Base-by-base conservation (phyloP, 30 jellyfish, hydroid and myxozoan species). In the Aurelia aurita region DNA sequence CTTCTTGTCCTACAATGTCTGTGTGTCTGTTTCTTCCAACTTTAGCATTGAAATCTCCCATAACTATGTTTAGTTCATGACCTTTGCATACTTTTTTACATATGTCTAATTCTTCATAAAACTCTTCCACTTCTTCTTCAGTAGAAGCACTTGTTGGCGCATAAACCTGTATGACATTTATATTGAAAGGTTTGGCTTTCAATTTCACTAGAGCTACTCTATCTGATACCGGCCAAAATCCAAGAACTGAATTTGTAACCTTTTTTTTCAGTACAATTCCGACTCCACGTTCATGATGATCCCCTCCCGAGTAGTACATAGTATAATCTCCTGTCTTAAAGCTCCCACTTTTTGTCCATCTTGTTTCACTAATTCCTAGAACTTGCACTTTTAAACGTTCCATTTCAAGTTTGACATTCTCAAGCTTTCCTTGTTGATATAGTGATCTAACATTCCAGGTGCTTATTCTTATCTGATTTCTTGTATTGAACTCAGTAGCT, bases 221-320 rank as follows among this genome's bases (percentile, higher is more conserved):
- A 39, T 67, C 79, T 67, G 29, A 67, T 13, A 67, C 79, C 80
- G 80, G 80, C 80, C 68, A 68, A 22, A 68, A 68, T 68, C 23
- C 80, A 68, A 68, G 21, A 68, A 68, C 80, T 61, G 74, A 61
- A 20, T 68, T 68, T 61, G 74, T 61, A 13, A 61, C 74, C 21
- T 61, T 21, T 68, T 68, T 68, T 12, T 29, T 68, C 11, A 68
- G 80, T 68, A 68, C 21, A 68, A 68, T 68, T 29, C 80, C 80
- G 18, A 49, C 61, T 49, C 12, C 61, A 49, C 61, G 61, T 61
- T 61, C 74, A 61, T 61, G 74, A 61, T 61, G 13, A 21, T 61
- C 35, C 26, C 74, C 74, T 61, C 74, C 74, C 74, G 74, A 61
- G 74, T 61, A 61, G 35, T 61, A 61, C 13, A 61, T 61, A 61